Percentiles rank a stretch among this genome's conserved stretches.
phyloP scores from a whole-genome alignment of 2,113 vertebrate species.

The Lepisosteus oculatus region DNA sequence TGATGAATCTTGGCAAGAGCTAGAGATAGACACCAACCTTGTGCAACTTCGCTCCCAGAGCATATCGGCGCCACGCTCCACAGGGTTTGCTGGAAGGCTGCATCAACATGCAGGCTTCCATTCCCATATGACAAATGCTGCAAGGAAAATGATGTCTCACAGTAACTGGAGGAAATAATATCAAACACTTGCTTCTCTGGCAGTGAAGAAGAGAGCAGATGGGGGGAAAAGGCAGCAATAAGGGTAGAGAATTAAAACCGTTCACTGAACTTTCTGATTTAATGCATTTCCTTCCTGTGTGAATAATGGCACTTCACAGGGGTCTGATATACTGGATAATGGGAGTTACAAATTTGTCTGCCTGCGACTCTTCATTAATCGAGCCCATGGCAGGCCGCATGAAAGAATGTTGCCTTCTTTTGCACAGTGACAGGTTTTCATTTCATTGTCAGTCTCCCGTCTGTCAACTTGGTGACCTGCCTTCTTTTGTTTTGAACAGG shows the following conservation, averaged over 20 bases:
- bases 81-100: constrained; percentile 93
- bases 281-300: background rate
- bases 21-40: constrained; percentile 71
- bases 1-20: background rate
- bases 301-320: constrained; percentile 12
- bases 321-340: background rate
- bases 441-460: too few relatives aligned
- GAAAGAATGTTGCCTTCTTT: background rate
- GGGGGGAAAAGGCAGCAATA: background rate
- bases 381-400: background rate
- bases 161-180: background rate
- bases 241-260: constrained; percentile 3
- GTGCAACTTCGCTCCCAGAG: constrained; percentile 90
- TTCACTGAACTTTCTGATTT: background rate
- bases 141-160: constrained; percentile 5
- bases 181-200: constrained; percentile 2
- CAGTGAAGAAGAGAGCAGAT: background rate
- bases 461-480: too few relatives aligned
- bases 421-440: background rate
- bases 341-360: background rate
- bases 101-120: constrained; percentile 84
- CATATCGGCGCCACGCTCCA: constrained; percentile 96
- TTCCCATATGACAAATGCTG: constrained; percentile 91
- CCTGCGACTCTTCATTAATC: constrained; percentile 3
- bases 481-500: too few relatives aligned